Evolutionary conservation across 2,888 invertebrate species (phyloP).

Genomic region (Meghimatium bilineatum): DNA sequence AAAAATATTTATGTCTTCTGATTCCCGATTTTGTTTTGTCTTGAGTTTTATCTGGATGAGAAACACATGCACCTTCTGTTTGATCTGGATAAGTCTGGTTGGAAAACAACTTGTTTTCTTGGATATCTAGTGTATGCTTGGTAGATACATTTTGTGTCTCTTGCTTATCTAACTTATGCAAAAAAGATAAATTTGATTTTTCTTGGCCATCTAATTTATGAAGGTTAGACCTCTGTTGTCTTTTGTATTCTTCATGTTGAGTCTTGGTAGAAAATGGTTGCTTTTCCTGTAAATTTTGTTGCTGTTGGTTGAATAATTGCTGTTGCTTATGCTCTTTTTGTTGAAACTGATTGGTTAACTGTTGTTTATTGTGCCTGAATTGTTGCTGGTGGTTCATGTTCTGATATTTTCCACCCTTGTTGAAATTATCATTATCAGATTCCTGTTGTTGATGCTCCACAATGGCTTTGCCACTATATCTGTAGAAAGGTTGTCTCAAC

Average conservation of each 20-base stretch:
- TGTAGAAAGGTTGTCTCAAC: neutral
- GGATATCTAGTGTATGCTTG: neutral
- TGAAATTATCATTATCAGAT: neutral
- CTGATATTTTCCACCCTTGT: neutral
- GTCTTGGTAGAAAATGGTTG: neutral
- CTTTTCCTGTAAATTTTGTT: neutral
- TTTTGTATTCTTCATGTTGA: neutral
- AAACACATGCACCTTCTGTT: neutral
- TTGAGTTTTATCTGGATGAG: neutral
- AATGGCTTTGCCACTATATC: neutral
- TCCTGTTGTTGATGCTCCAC: neutral
- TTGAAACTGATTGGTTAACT: neutral
- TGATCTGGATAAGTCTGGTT: neutral
- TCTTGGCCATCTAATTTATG: neutral
- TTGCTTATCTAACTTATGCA: neutral
- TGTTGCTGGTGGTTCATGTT: neutral
- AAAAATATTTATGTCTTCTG: neutral
- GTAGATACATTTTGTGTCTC: neutral
- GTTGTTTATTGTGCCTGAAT: neutral
- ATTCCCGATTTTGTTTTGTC: constrained; percentile 25
- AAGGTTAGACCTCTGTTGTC: neutral
- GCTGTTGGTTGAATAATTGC: neutral
- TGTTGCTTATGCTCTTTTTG: too few relatives aligned
- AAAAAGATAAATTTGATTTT: too few relatives aligned
- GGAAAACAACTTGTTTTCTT: neutral